phyloP scores from a whole-genome alignment of 1,140 invertebrate species.

The Bilobella aurantiaca region DNA sequence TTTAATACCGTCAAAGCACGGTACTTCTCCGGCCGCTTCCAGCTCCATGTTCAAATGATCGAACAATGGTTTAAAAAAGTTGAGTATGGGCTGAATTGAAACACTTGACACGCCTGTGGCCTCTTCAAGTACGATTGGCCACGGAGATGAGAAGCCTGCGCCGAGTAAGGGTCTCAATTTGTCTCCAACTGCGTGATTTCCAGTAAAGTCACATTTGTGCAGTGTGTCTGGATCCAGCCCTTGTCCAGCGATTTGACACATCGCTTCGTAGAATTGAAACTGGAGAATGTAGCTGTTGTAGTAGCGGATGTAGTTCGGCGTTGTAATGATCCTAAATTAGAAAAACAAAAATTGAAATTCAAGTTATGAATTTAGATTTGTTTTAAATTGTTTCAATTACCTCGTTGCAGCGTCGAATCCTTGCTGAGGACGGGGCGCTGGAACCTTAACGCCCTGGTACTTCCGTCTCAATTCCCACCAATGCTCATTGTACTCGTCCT shows the following conservation, averaged over 20 bases:
- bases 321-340: background rate
- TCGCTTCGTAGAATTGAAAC: conserved; percentile 41
- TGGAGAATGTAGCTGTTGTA: conserved; percentile 45
- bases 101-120: background rate
- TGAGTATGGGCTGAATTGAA: background rate
- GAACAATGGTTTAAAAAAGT: background rate
- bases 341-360: background rate
- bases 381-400: background rate
- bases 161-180: background rate
- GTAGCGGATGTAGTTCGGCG: conserved; percentile 36
- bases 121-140: background rate
- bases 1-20: conserved; percentile 4
- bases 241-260: conserved; percentile 40
- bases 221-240: conserved; percentile 39
- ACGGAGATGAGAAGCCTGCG: background rate
- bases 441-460: conserved; percentile 39
- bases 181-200: conserved; percentile 40
- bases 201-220: conserved; percentile 42
- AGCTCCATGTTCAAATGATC: background rate
- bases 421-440: background rate
- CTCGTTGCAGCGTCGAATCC: conserved; percentile 12
- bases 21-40: background rate
- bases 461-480: conserved; percentile 44
- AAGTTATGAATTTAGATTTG: background rate
- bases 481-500: conserved; percentile 40